Conservation (phyloP, 2,888 invertebrate species). For the Fissipunctia ypsillon region DNA sequence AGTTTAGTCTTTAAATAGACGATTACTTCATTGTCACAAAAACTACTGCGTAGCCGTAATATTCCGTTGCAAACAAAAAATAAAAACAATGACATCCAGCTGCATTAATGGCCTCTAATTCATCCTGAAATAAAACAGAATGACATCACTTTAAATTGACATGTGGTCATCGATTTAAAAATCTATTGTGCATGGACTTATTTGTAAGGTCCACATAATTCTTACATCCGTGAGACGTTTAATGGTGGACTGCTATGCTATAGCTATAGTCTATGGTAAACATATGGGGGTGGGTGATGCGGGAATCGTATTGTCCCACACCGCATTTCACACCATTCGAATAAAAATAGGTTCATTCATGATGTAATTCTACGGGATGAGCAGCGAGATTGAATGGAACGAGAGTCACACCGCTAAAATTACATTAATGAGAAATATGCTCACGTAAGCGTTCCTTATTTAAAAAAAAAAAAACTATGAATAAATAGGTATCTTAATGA, state of each 20-base stretch:
- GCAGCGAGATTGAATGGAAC: neutral
- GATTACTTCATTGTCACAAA: constrained; percentile 16
- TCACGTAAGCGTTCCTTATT: constrained; percentile 18
- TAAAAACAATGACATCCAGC: constrained; percentile 43
- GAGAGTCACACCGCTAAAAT: constrained; percentile 10
- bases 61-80: constrained; percentile 24
- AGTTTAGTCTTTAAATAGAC: constrained; percentile 3
- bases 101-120: constrained; percentile 26
- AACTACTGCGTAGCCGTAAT: constrained; percentile 14
- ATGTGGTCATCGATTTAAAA: constrained; percentile 31
- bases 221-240: constrained; percentile 73
- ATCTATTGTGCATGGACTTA: neutral
- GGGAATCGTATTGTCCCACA: constrained; percentile 81
- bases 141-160: constrained; percentile 50
- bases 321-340: constrained; percentile 77
- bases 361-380: constrained; percentile 31
- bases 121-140: constrained; percentile 33
- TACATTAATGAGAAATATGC: constrained; percentile 8
- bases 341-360: constrained; percentile 70
- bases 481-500: constrained; percentile 2
- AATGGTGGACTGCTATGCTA: constrained; percentile 70
- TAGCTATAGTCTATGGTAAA: constrained; percentile 63
- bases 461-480: constrained; percentile 13
- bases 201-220: constrained; percentile 73
- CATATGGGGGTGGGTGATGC: constrained; percentile 83